Conservation (phyloP, 2,113 vertebrate species). For the Rhinolophus ferrumequinum region DNA sequence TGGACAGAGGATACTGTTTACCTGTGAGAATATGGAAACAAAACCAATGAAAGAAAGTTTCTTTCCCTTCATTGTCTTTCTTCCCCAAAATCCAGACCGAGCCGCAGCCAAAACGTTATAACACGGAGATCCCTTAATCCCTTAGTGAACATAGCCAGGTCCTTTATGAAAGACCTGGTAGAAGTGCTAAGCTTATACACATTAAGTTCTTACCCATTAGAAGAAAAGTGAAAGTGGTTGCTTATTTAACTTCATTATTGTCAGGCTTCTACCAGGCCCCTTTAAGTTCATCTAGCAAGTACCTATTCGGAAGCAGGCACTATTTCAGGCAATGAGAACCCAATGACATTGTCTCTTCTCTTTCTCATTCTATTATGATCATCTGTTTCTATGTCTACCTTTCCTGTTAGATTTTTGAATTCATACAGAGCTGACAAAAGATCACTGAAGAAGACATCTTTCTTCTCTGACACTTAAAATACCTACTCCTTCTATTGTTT, state of each 20-base stretch:
- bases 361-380: neutral
- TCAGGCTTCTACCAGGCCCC: neutral
- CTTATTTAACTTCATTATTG: neutral
- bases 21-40: neutral
- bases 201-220: neutral
- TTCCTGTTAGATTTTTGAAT: neutral
- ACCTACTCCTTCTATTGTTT: neutral
- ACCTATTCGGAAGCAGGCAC: neutral
- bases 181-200: neutral
- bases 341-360: neutral
- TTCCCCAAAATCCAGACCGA: neutral
- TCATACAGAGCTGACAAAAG: neutral
- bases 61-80: neutral
- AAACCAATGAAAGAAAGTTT: neutral
- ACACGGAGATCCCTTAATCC: neutral
- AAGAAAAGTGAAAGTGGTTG: neutral
- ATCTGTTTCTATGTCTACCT: neutral
- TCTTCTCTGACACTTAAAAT: conserved; percentile 24
- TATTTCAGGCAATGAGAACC: neutral
- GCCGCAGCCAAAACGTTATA: neutral
- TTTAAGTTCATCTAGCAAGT: neutral
- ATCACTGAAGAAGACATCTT: neutral
- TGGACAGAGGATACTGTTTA: neutral
- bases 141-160: neutral
- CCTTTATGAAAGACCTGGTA: neutral